Base-by-base conservation (phyloP, 2,888 invertebrate genomes). In the Gastracanthus pulcherrimus region DNA sequence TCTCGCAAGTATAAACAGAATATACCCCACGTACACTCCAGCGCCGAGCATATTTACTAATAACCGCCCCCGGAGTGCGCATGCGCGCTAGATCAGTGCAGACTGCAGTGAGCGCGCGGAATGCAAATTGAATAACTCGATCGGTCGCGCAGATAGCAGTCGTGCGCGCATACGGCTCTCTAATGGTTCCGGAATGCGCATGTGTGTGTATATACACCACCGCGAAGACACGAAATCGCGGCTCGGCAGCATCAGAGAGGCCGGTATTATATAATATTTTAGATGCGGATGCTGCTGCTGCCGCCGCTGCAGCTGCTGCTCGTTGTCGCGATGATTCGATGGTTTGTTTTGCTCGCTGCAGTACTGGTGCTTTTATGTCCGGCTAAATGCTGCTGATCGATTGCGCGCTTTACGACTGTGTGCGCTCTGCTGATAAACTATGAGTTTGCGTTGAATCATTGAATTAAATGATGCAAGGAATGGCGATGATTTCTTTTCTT, bases 41-140 rank as follows among this genome's bases (percentile, higher is more conserved):
- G 13, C 38, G 48, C 11, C n/a, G 31, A 29, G 11, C 31, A 38
- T 76, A 81, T 81, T 76, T 71, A 64, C 74, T 58, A 79, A 74
- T 74, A 67, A 45, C 36, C 55, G 66, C 67, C 34, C 55, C 76
- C 41, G 23, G 48, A 13, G 38, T 9, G 36, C 51, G 71, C 51
- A 23, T 66, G 66, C 71, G 45, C 58, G 26, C 34, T 38, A 62
- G 74, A 62, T 74, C 62, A 51, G 26, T 55, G 55, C 11, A n/a
- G n/a, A n/a, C n/a, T n/a, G n/a, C n/a, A n/a, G n/a, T n/a, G 48
- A 34, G 29, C 38, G 66, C 26, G 31, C 77, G 55, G 71, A 71
- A 79, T 80, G 69, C 75, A 80, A 80, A 80, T 75, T 75, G 69
- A 80, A 80, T 75, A 75, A 75, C 29, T 69, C 75, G 80, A 80